Conservation (phyloP, 2,797 vertebrate species). For the Hirundo rustica region DNA sequence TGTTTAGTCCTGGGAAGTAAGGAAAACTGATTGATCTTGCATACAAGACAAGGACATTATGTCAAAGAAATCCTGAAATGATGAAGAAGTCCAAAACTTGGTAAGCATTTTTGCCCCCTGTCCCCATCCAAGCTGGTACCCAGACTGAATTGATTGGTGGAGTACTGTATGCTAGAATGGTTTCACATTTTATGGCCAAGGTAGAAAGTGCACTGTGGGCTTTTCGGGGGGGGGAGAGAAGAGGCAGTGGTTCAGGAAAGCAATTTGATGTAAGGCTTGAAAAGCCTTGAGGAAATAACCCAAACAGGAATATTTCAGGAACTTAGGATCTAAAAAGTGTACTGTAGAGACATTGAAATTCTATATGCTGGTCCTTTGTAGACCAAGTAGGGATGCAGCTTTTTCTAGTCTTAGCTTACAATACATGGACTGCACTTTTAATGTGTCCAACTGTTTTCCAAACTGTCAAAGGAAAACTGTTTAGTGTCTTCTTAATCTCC, state of each 20-base stretch:
- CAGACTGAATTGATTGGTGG: background rate
- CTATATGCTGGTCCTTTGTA: background rate
- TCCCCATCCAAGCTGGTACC: background rate
- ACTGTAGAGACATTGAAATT: background rate
- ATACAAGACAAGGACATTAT: background rate
- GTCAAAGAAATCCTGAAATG: background rate
- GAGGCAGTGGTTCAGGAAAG: background rate
- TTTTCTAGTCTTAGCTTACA: background rate
- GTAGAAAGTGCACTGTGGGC: background rate
- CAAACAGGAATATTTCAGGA: background rate
- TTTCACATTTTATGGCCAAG: background rate
- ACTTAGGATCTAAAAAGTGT: background rate
- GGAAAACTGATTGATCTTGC: background rate
- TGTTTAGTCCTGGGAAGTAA: background rate
- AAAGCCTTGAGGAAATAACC: background rate
- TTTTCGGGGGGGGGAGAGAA: accelerated
- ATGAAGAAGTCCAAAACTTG: background rate
- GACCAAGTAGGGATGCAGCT: background rate
- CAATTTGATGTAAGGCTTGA: background rate
- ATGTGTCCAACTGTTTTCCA: background rate
- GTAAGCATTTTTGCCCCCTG: background rate
- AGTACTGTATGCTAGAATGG: background rate
- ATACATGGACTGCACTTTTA: background rate
- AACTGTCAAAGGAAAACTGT: background rate
- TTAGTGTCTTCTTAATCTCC: background rate